phyloP scores from a whole-genome alignment of 2,113 vertebrate genomes.

The Psephotus haematonotus region DNA sequence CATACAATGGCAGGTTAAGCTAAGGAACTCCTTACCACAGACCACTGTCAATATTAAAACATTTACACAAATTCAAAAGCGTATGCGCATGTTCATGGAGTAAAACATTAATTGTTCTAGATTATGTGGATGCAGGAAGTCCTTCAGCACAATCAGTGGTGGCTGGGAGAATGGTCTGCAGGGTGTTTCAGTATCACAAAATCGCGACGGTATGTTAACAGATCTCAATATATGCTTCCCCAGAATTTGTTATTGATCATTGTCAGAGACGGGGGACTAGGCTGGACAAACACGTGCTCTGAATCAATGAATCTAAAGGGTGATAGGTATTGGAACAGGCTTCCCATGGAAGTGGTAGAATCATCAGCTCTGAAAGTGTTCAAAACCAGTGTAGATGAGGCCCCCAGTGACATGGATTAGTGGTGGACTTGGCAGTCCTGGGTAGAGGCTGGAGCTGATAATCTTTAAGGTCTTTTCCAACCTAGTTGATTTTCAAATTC shows the following conservation, averaged over 20 bases:
- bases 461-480: not conserved
- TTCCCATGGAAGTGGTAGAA: not conserved
- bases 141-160: not conserved
- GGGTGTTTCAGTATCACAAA: not conserved
- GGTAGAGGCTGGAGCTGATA: not conserved
- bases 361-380: not conserved
- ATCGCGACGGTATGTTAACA: not conserved
- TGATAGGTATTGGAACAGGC: not conserved
- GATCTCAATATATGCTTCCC: not conserved
- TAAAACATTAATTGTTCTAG: not conserved
- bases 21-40: not conserved
- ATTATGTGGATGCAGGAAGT: not conserved
- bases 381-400: not conserved
- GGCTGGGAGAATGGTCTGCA: not conserved
- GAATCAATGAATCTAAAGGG: not conserved
- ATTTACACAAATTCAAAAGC: not conserved
- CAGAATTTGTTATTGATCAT: not conserved
- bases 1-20: not conserved
- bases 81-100: not conserved
- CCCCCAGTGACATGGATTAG: not conserved
- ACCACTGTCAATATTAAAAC: not conserved
- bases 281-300: not conserved
- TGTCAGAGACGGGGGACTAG: not conserved
- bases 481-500: not conserved
- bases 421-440: not conserved